Base-by-base conservation (phyloP, 2,888 invertebrate species). In the Sympetrum striolatum region DNA sequence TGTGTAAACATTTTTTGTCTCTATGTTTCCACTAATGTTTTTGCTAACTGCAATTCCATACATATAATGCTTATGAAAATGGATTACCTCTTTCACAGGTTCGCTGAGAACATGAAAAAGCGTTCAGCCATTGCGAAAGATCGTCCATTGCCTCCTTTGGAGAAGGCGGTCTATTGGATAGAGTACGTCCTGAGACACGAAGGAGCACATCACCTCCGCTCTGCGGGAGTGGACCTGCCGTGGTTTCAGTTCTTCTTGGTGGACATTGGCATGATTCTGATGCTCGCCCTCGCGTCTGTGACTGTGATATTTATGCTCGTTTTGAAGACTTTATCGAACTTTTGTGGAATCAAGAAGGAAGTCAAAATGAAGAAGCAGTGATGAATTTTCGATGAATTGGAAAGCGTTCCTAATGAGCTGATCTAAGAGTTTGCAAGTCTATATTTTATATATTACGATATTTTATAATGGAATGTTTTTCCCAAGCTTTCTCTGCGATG, bases 171-270 rank as follows among this genome's bases (percentile, higher is more conserved):
- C 3, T 91, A 90, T 15, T 91, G 91, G 91, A 91, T 90, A 22
- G 91, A 91, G 35, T 91, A 91, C 90, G 91, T 91, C 6, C 44
- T 91, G 3, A 90, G 91, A n/a, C 91, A 90, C 79, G 53, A 91
- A 22, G 91, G 91, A 4, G 91, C 91, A 0, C 73, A 44, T 35
- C 91, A 91, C 86, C 81, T 91, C n/a, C 81, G 90, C 15, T 44
- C 82, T n/a, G 91, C 91, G 4, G 91, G 82, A 2, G 31, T 37
- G 12, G 90, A 91, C 73, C 90, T 91, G 22, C 5, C 15, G 14
- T 90, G 90, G 90, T 90, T 82, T 48, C 90, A 90, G 64, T 44
- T 90, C 35, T 73, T 64, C 22, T 64, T 90, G 90, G 25, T 91
- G 6, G 90, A 91, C 82, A 58, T 90, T 15, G 73, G 31, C 14